Percentiles rank a stretch among this genome's conserved stretches.
These are phyloP conservation scores for Hassar affinis DNA, from an alignment of 2,113 vertebrate genomes.

Conservation along the genomic window DNA sequence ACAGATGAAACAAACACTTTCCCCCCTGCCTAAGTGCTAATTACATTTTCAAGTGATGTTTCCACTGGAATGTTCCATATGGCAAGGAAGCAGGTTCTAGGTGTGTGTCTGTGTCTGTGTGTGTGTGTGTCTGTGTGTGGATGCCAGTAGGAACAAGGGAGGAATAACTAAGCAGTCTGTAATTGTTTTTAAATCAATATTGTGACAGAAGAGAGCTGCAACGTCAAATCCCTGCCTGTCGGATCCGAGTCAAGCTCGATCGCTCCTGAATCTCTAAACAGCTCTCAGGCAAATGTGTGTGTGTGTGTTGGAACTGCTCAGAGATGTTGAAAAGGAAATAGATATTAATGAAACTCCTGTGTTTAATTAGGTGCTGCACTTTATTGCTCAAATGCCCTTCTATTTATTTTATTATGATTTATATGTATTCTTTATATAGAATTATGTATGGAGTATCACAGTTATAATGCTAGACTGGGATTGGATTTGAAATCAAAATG, in stretches of 20 bases:
- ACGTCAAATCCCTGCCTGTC: slow-evolving; percentile 33
- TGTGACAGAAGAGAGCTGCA: slow-evolving; percentile 42
- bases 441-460: no score
- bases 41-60: neutral
- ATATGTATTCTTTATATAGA: no score
- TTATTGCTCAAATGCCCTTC: no score
- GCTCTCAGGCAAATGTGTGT: neutral
- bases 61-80: slow-evolving; percentile 4
- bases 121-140: no score
- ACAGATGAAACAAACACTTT: neutral
- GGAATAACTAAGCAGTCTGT: slow-evolving; percentile 33
- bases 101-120: no score
- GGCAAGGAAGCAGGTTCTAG: neutral
- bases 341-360: no score
- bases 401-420: no score
- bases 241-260: slow-evolving; percentile 29
- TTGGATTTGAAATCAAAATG: no score
- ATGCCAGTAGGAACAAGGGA: slow-evolving; percentile 15
- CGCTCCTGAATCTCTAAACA: slow-evolving; percentile 30
- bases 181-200: slow-evolving; percentile 54
- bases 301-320: no score
- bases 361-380: no score
- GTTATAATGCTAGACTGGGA: no score
- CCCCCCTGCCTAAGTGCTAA: neutral
- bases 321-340: no score